Conservation (phyloP, 2,797 vertebrate genomes). For the Odontamblyopus rebecca region DNA sequence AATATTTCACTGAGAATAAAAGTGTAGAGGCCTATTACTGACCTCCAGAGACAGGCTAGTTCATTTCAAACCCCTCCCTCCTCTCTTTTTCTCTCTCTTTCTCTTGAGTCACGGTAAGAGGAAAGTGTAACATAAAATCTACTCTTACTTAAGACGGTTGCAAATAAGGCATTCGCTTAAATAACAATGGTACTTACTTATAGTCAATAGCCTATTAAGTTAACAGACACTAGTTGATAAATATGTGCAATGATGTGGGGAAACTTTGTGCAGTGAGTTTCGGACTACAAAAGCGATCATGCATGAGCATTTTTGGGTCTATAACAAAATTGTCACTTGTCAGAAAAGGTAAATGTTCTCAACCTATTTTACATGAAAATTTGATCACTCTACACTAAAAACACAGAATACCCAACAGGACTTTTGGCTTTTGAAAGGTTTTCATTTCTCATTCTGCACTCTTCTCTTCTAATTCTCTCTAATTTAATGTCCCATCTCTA, state of each 20-base stretch:
- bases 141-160: background rate
- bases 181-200: background rate
- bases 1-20: slow-evolving; percentile 19
- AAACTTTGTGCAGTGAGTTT: background rate
- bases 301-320: background rate
- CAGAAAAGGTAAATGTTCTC: no score
- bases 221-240: background rate
- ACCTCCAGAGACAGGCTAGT: background rate
- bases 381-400: no score
- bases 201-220: background rate
- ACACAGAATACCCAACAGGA: no score
- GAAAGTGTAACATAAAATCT: slow-evolving; percentile 3
- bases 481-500: no score
- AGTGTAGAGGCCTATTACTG: slow-evolving; percentile 2
- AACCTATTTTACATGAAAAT: no score
- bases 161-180: background rate
- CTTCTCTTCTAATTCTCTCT: no score
- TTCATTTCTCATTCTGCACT: no score
- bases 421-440: no score
- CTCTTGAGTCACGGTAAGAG: background rate
- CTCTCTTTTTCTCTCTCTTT: background rate
- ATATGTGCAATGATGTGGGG: background rate
- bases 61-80: background rate
- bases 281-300: background rate
- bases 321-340: no score